These are phyloP conservation scores for Drosophila parabipectinata DNA, from an alignment of 1,140 invertebrate genomes.

Conservation along the genomic window DNA sequence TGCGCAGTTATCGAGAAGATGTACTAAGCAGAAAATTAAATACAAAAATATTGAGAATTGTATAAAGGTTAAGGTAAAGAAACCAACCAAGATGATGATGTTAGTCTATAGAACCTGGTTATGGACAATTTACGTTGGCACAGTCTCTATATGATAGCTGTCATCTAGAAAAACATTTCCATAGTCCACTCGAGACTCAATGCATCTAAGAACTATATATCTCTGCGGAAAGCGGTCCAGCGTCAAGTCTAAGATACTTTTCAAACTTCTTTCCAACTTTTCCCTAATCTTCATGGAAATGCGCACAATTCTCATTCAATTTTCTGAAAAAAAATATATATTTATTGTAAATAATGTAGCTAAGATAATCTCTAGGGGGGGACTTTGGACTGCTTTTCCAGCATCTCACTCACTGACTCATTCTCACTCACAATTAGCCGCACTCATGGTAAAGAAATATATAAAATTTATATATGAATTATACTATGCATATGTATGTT, in stretches of 20 bases:
- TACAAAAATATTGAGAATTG: constrained; percentile 57
- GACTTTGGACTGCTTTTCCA: constrained; percentile 30
- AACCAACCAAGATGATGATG: constrained; percentile 48
- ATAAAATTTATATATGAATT: constrained; percentile 50
- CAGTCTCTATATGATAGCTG: constrained; percentile 12
- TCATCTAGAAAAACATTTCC: constrained; percentile 41
- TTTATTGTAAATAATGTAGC: constrained; percentile 71
- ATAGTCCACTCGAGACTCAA: constrained; percentile 13
- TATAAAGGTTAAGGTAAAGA: constrained; percentile 68
- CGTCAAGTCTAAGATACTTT: constrained; percentile 1
- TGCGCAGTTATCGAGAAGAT: constrained; percentile 38
- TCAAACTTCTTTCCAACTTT: constrained; percentile 7
- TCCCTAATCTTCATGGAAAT: constrained; percentile 43
- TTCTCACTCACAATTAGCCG: constrained; percentile 41
- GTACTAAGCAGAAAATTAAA: constrained; percentile 23
- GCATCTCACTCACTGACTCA: constrained; percentile 18
- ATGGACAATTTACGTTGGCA: constrained; percentile 26
- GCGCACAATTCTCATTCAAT: constrained; percentile 69
- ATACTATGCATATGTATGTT: constrained; percentile 66
- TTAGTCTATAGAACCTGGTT: constrained; percentile 51
- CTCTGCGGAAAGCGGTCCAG: constrained; percentile 28
- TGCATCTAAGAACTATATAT: constrained; percentile 20
- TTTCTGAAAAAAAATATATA: constrained; percentile 29
- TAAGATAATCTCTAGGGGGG: constrained; percentile 13
- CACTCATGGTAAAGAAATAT: constrained; percentile 56